Conservation (phyloP, 2,888 invertebrate genomes). For the Atrina japonica region DNA sequence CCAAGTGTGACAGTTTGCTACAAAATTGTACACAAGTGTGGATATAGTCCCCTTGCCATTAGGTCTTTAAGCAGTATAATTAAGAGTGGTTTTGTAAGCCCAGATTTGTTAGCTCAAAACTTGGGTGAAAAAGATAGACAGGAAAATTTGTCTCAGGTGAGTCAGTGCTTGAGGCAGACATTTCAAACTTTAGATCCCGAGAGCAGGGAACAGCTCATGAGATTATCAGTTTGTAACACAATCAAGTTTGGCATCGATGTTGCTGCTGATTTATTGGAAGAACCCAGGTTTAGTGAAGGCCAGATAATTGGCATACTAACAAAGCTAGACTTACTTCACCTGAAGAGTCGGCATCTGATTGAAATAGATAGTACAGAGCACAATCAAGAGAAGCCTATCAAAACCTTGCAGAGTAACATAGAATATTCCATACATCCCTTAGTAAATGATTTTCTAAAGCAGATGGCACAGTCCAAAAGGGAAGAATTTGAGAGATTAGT, state of each 20-base stretch:
- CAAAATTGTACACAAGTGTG: constrained; percentile 34
- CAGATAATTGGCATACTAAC: not conserved
- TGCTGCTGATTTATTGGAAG: constrained; percentile 29
- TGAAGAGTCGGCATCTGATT: constrained; percentile 41
- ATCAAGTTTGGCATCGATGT: constrained; percentile 25
- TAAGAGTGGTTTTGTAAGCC: constrained; percentile 23
- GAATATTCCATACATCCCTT: constrained; percentile 40
- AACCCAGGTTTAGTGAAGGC: not conserved
- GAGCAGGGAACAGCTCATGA: constrained; percentile 9
- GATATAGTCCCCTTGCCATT: constrained; percentile 39
- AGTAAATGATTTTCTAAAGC: constrained; percentile 29
- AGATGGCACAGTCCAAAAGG: not conserved
- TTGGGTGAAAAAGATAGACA: constrained; percentile 12
- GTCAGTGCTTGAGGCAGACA: constrained; percentile 30
- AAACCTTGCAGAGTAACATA: not conserved
- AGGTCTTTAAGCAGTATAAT: constrained; percentile 30
- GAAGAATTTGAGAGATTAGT: constrained; percentile 10
- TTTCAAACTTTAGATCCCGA: constrained; percentile 25
- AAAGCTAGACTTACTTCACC: constrained; percentile 22
- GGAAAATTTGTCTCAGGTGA: constrained; percentile 16
- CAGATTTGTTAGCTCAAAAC: constrained; percentile 22
- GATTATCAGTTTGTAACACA: constrained; percentile 34
- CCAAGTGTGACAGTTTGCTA: not conserved
- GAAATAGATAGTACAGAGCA: constrained; percentile 25
- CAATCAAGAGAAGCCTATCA: not conserved